Evolutionary conservation across 2,113 vertebrate species (phyloP).

Genomic region (Bostrychus sinensis): DNA sequence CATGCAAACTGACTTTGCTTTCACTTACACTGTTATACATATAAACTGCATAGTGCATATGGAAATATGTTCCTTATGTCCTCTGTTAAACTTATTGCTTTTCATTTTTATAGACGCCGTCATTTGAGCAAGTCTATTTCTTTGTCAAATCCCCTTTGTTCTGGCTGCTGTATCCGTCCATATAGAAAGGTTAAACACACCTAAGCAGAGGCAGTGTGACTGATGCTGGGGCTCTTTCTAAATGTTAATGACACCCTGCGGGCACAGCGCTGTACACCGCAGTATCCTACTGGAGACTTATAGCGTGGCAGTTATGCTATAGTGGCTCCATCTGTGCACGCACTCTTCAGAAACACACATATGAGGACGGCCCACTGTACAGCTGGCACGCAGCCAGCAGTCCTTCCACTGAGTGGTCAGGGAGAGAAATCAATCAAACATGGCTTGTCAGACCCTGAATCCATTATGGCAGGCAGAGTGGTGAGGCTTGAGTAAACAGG

Average conservation of each 20-base stretch:
- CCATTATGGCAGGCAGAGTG: conserved; percentile 68
- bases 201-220: conserved; percentile 71
- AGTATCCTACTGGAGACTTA: conserved; percentile 64
- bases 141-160: conserved; percentile 61
- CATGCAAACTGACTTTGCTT: conserved; percentile 44
- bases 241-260: conserved; percentile 78
- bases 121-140: conserved; percentile 55
- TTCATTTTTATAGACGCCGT: conserved; percentile 42
- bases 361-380: conserved; percentile 57
- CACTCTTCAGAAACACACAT: conserved; percentile 41
- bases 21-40: conserved; percentile 39
- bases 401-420: conserved; percentile 74
- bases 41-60: conserved; percentile 25
- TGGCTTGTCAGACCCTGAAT: conserved; percentile 71
- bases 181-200: conserved; percentile 77
- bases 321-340: conserved; percentile 71
- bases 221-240: conserved; percentile 72
- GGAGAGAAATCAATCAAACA: conserved; percentile 75
- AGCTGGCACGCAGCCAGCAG: conserved; percentile 71
- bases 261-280: conserved; percentile 53
- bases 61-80: conserved; percentile 40
- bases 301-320: conserved; percentile 66
- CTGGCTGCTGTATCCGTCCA: conserved; percentile 54
- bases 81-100: conserved; percentile 46
- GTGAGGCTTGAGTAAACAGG: conserved; percentile 77